Conservation (phyloP, 2,888 invertebrate genomes). For the Bimastos eiseni region DNA sequence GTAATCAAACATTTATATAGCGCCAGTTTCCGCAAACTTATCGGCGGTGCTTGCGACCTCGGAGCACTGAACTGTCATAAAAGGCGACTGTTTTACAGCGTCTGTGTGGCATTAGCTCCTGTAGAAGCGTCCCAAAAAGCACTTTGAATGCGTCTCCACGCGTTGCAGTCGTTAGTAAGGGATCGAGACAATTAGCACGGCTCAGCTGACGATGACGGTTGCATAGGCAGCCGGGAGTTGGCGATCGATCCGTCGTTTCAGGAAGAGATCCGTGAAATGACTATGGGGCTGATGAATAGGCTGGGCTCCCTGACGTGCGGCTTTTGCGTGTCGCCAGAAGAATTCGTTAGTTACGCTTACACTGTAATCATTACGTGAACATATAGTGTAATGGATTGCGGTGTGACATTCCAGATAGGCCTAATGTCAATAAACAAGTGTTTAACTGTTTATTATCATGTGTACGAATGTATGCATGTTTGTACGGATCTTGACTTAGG, state of each 20-base stretch:
- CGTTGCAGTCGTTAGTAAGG: neutral
- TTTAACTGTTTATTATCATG: too few relatives aligned
- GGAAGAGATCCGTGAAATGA: neutral
- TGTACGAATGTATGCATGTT: too few relatives aligned
- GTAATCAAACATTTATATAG: neutral
- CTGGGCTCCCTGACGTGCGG: too few relatives aligned
- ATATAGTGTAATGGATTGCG: too few relatives aligned
- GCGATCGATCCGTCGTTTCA: neutral
- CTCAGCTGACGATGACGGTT: neutral
- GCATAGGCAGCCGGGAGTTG: neutral
- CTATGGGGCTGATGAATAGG: neutral
- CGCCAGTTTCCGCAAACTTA: neutral
- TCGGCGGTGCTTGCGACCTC: neutral
- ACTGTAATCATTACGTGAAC: too few relatives aligned
- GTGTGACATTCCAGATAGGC: too few relatives aligned
- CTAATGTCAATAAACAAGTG: too few relatives aligned
- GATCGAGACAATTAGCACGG: neutral
- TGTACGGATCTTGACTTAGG: too few relatives aligned
- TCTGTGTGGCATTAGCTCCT: neutral
- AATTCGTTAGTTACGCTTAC: neutral
- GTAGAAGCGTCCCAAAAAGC: neutral
- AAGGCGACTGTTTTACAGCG: neutral
- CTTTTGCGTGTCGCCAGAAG: too few relatives aligned
- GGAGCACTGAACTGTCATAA: neutral
- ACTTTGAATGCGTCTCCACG: neutral